Evolutionary conservation across 1,140 invertebrate genomes (phyloP).

Genomic region (Stegodyphus mimosarum): DNA sequence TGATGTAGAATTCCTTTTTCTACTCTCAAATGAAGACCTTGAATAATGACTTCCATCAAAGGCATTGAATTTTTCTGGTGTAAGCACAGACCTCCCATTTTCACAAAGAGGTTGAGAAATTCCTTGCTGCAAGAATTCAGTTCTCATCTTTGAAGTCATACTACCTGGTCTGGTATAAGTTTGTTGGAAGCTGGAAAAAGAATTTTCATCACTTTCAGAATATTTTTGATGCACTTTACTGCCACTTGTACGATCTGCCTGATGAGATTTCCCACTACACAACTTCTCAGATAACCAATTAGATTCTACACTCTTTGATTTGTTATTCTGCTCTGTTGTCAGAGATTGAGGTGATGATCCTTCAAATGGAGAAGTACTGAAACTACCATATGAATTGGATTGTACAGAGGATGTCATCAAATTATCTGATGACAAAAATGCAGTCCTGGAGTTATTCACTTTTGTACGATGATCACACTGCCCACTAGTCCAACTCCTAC

Average conservation of each 20-base stretch:
- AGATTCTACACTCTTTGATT: no score
- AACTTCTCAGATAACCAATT: no score
- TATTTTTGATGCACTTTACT: no score
- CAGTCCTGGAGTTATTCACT: slow-evolving; percentile 5
- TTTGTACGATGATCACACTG: slow-evolving; percentile 1
- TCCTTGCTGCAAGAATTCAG: slow-evolving; percentile 35
- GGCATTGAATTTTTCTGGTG: background rate
- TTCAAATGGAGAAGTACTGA: background rate
- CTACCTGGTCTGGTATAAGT: slow-evolving; percentile 36
- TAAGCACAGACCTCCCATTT: background rate
- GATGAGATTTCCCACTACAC: no score
- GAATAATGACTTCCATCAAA: slow-evolving; percentile 1
- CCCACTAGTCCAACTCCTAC: slow-evolving; percentile 39
- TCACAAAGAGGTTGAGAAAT: background rate
- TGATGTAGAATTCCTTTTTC: background rate
- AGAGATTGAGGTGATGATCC: background rate
- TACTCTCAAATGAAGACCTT: slow-evolving; percentile 8
- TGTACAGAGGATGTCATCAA: slow-evolving; percentile 5
- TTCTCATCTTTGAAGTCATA: slow-evolving; percentile 34
- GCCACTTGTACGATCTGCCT: no score
- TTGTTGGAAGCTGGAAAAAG: slow-evolving; percentile 25
- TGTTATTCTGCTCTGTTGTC: no score
- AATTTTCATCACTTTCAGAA: background rate
- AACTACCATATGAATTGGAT: background rate
- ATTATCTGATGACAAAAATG: slow-evolving; percentile 41